phyloP scores from a whole-genome alignment of 2,888 invertebrate species.

The Scaptomyza reducta region DNA sequence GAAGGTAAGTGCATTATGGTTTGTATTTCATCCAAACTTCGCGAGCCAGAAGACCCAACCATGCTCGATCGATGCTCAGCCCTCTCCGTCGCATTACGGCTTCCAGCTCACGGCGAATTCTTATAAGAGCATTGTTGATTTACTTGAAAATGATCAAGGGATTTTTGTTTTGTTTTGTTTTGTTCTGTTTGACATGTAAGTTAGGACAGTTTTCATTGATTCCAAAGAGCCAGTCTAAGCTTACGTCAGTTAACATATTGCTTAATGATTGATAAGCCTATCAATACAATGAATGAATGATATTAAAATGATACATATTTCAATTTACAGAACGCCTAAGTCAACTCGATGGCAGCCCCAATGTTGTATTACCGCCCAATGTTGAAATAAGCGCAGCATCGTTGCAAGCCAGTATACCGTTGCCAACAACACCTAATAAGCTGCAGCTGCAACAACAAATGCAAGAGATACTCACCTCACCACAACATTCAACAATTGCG shows the following conservation, averaged over 20 bases:
- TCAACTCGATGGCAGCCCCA: constrained; percentile 79
- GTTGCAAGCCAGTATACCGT: constrained; percentile 26
- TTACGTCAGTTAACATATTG: constrained; percentile 2
- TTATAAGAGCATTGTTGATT: constrained; percentile 1
- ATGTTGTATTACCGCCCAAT: constrained; percentile 52
- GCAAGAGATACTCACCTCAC: constrained; percentile 46
- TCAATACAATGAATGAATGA: background rate
- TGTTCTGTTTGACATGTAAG: constrained; percentile 28
- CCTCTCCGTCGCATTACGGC: too few species aligned
- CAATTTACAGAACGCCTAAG: constrained; percentile 77
- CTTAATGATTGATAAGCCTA: background rate
- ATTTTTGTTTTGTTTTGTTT: constrained; percentile 2
- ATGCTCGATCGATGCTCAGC: background rate
- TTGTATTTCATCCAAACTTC: background rate
- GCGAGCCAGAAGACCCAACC: background rate
- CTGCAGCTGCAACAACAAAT: constrained; percentile 33
- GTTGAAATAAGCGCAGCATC: constrained; percentile 32
- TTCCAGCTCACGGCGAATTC: too few species aligned
- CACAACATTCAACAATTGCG: constrained; percentile 29
- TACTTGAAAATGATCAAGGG: constrained; percentile 1
- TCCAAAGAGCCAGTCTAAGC: constrained; percentile 15
- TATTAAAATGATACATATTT: background rate
- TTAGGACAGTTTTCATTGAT: background rate
- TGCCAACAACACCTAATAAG: constrained; percentile 23
- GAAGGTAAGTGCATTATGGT: constrained; percentile 68